phyloP scores from a whole-genome alignment of 2,797 vertebrate genomes.

The Paratrypauchen microcephalus region DNA sequence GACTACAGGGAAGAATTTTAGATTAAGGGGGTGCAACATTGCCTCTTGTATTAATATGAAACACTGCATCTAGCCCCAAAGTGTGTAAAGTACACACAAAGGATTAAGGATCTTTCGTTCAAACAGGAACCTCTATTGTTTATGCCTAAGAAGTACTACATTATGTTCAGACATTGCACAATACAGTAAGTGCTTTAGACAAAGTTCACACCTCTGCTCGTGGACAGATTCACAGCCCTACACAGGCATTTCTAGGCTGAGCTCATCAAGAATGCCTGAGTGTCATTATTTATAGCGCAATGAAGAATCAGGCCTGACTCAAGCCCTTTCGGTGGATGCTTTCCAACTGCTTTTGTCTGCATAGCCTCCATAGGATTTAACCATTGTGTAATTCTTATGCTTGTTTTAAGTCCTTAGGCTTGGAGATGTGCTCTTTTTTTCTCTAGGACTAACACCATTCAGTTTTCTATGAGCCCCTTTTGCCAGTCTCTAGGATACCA shows the following conservation, averaged over 20 bases:
- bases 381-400: neutral
- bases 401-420: conserved; percentile 1
- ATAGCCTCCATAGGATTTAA: conserved; percentile 4
- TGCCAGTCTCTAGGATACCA: conserved; percentile 70
- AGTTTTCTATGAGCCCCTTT: conserved; percentile 55
- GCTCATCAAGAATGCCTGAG: conserved; percentile 27
- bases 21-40: too few species aligned
- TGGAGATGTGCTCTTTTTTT: conserved; percentile 14
- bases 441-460: conserved; percentile 45
- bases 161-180: conserved; percentile 20
- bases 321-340: conserved; percentile 19
- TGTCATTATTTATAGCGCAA: conserved; percentile 56
- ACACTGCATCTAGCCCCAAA: neutral
- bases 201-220: conserved; percentile 6
- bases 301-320: conserved; percentile 32
- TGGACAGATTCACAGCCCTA: conserved; percentile 23
- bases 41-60: neutral
- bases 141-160: conserved; percentile 3
- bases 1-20: too few species aligned
- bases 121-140: neutral
- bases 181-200: conserved; percentile 1
- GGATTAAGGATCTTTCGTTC: neutral
- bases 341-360: conserved; percentile 53
- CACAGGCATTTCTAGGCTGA: conserved; percentile 25
- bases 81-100: neutral